phyloP scores from a whole-genome alignment of 1,140 invertebrate species.

The Drosophila baimaii region DNA sequence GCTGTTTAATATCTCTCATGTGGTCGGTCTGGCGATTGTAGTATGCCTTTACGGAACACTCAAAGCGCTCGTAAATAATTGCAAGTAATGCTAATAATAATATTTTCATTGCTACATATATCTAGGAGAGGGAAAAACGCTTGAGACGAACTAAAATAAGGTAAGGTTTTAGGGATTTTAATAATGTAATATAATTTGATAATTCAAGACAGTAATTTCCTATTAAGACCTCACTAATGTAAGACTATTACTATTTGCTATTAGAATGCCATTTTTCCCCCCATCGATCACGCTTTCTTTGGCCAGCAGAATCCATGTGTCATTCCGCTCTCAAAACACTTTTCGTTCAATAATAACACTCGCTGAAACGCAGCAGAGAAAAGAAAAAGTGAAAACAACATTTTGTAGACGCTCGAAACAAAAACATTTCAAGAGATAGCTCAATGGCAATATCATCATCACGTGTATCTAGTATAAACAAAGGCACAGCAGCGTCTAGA shows the following conservation, averaged over 20 bases:
- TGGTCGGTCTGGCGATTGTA: conserved; percentile 22
- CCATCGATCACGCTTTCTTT: not conserved
- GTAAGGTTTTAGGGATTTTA: too few species aligned
- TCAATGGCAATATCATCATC: conserved; percentile 50
- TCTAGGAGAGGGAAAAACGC: not conserved
- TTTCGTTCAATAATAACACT: conserved; percentile 10
- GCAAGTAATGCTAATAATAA: conserved; percentile 64
- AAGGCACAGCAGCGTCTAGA: conserved; percentile 23
- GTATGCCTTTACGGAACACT: conserved; percentile 28
- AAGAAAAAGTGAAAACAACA: conserved; percentile 33
- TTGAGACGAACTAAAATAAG: conserved; percentile 47
- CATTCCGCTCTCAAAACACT: conserved; percentile 27
- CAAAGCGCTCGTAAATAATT: conserved; percentile 58
- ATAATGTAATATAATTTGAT: conserved; percentile 22
- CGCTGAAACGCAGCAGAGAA: conserved; percentile 1
- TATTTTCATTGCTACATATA: conserved; percentile 48
- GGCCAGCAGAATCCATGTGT: conserved; percentile 30
- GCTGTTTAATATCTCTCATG: conserved; percentile 66
- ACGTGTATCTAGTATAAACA: conserved; percentile 62
- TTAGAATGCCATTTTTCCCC: not conserved
- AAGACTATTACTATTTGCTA: not conserved
- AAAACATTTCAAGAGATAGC: conserved; percentile 54
- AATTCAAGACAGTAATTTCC: not conserved
- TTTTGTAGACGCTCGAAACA: conserved; percentile 43
- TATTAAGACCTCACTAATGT: not conserved